A percentile compares a stretch with the other conserved stretches of the same genome.
phyloP scores from a whole-genome alignment of 2,113 vertebrate species.

The Tragulus kanchil region DNA sequence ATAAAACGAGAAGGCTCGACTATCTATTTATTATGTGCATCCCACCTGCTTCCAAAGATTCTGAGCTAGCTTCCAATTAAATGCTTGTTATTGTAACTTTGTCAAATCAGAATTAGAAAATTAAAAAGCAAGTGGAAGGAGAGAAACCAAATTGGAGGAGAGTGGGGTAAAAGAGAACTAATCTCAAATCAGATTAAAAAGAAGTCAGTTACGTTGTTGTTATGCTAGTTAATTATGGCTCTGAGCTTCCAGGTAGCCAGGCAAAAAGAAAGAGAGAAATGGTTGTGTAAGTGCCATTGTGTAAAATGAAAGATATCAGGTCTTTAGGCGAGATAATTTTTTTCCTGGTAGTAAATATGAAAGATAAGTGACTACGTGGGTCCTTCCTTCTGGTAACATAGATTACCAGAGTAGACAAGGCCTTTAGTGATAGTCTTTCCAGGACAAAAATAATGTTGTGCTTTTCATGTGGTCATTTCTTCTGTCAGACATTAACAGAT shows the following conservation, averaged over 20 bases:
- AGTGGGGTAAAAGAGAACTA: neutral
- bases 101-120: constrained; percentile 43
- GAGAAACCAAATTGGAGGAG: neutral
- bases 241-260: neutral
- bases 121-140: constrained; percentile 19
- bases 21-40: neutral
- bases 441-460: neutral
- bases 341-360: neutral
- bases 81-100: neutral
- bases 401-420: neutral
- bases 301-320: neutral
- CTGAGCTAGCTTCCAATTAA: constrained; percentile 48
- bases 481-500: neutral
- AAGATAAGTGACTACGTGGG: neutral
- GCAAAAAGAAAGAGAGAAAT: constrained; percentile 3
- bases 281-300: neutral
- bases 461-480: constrained; percentile 39
- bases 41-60: neutral
- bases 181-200: neutral
- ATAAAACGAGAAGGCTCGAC: neutral
- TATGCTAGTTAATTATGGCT: neutral
- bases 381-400: neutral
- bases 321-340: neutral
- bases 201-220: neutral
- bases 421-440: constrained; percentile 12